phyloP scores from a whole-genome alignment of 2,113 vertebrate species.

The Mustela lutreola region DNA sequence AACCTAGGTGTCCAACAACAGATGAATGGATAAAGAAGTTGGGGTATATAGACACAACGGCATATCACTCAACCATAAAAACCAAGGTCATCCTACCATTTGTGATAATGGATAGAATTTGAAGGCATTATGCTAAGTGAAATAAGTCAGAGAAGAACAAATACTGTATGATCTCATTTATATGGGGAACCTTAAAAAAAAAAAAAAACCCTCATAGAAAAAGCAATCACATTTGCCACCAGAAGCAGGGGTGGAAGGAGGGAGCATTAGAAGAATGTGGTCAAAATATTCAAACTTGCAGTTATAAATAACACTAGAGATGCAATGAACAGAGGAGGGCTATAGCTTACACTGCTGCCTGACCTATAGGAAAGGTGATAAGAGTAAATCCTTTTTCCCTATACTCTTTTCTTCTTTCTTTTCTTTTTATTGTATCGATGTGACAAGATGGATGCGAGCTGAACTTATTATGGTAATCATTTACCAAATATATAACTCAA shows the following conservation, averaged over 20 bases:
- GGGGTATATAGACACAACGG: neutral
- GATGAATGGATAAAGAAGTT: neutral
- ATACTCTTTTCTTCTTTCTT: neutral
- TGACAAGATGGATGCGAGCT: neutral
- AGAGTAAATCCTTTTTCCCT: neutral
- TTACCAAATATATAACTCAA: neutral
- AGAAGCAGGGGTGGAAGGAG: neutral
- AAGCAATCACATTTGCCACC: neutral
- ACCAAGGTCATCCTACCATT: neutral
- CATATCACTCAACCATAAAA: neutral
- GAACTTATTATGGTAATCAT: neutral
- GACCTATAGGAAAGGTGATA: neutral
- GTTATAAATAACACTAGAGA: neutral
- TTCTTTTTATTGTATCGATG: neutral
- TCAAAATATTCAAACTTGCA: neutral
- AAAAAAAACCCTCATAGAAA: neutral
- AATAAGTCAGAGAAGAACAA: neutral
- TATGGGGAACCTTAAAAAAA: neutral
- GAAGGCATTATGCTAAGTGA: neutral
- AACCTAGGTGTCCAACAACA: neutral
- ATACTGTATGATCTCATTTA: neutral
- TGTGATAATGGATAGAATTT: neutral
- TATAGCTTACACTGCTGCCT: neutral
- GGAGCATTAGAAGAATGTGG: neutral
- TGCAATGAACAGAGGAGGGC: neutral